Conservation (phyloP, 2,113 vertebrate species). For the Amphilophus citrinellus region DNA sequence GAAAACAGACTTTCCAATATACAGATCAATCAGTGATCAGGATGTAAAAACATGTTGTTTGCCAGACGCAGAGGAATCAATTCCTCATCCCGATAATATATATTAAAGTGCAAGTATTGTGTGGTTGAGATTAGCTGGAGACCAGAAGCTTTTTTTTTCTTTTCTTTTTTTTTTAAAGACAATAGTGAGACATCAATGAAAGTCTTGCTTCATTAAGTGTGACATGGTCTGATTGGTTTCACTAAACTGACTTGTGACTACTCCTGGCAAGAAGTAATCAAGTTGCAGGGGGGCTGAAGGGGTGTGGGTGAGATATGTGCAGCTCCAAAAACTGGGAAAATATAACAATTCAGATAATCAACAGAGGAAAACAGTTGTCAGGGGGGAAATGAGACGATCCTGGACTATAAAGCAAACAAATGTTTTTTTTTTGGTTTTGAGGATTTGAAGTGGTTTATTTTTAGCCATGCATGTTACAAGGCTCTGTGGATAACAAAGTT, state of each 20-base stretch:
- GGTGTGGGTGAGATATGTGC: not conserved
- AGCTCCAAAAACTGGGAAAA: not conserved
- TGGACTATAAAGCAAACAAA: not conserved
- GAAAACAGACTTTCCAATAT: constrained; percentile 31
- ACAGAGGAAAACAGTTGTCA: not conserved
- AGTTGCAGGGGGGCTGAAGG: not conserved
- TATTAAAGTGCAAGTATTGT: constrained; percentile 8
- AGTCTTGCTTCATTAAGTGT: not conserved
- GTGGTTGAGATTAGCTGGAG: not conserved
- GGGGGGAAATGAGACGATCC: not conserved
- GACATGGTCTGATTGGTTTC: not conserved
- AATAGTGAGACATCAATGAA: not conserved
- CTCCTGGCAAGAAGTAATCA: constrained; percentile 1
- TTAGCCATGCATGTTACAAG: not conserved
- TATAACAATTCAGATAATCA: not conserved
- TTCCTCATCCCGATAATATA: not conserved
- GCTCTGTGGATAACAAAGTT: not conserved
- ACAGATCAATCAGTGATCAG: constrained; percentile 5
- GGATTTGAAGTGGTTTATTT: not conserved
- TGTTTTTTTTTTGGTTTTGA: not conserved
- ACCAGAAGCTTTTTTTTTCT: not conserved
- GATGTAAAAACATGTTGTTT: constrained; percentile 17
- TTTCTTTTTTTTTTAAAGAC: not conserved
- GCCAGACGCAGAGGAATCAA: constrained; percentile 3
- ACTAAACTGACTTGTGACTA: constrained; percentile 10